Percentiles rank a stretch among this genome's conserved stretches.
These are phyloP conservation scores for Chaetodon trifascialis DNA, from an alignment of 2,113 vertebrate species.

Conservation along the genomic window DNA sequence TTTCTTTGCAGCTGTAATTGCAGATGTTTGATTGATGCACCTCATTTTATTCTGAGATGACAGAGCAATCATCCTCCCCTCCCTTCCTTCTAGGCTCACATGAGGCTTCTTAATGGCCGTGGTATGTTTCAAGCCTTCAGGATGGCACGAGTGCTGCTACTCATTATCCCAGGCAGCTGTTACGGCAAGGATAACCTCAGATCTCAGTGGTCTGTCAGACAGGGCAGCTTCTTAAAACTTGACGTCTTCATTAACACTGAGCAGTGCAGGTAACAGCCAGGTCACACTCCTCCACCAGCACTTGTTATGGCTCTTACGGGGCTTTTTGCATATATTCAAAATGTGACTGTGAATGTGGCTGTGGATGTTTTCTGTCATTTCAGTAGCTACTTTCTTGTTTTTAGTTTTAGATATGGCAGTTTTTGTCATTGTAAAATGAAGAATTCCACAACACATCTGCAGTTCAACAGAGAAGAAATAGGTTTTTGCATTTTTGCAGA, in stretches of 20 bases:
- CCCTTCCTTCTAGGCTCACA: constrained; percentile 23
- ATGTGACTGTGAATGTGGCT: not conserved
- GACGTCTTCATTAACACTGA: constrained; percentile 70
- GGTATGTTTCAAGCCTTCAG: constrained; percentile 61
- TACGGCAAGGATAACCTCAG: constrained; percentile 53
- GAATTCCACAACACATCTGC: not conserved
- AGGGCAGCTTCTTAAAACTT: constrained; percentile 32
- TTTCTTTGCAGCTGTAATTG: not conserved
- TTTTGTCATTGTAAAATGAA: not conserved
- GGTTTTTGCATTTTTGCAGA: no score
- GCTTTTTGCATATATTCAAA: not conserved
- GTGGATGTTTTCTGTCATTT: not conserved
- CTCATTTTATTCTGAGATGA: not conserved
- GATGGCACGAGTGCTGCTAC: constrained; percentile 64
- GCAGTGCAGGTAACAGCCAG: constrained; percentile 41
- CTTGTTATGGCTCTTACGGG: not conserved
- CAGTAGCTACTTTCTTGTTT: not conserved
- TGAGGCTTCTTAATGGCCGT: constrained; percentile 42
- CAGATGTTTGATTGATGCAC: constrained; percentile 26
- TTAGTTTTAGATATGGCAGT: not conserved
- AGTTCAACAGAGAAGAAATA: not conserved
- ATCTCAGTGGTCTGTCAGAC: constrained; percentile 70
- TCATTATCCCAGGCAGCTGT: constrained; percentile 73
- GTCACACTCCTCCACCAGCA: constrained; percentile 23
- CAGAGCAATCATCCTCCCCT: constrained; percentile 11